Evolutionary conservation across 2,113 vertebrate species (phyloP), one percentile per base, ranked within the genome.

Genomic region (Crotophaga sulcirostris): DNA sequence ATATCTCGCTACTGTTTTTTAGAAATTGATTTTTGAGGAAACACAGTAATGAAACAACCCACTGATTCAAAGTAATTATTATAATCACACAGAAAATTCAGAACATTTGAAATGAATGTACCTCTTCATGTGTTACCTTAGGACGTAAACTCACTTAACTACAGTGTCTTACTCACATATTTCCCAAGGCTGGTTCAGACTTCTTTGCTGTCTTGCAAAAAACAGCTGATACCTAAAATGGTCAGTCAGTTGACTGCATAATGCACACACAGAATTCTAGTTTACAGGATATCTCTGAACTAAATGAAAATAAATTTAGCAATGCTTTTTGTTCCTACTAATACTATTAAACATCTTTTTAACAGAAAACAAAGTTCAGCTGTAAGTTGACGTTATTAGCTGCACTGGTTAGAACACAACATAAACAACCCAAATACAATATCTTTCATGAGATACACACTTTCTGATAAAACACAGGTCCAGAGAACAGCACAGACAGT

Each of bases 81-180:
- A 90, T 52, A 83, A 95, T 73, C 38, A 66, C 11, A 80, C 18
- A 76, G 67, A 83, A 66, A 62, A 83, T 68, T 60, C n/a, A 62
- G 26, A 92, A 76, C 16, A 28, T 26, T 60, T n/a, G 15, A 24
- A 73, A 80, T 55, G 1, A 70, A 74, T 60, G 34, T 54, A 38
- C 3, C 8, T 73, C 47, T 83, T 56, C 7, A 31, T 6, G 2
- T 36, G 33, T 58, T 89, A 33, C 26, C 52, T 91, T 38, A 69
- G 49, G 76, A 82, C 14, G 60, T 42, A 45, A 75, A 72, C 11
- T 81, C 28, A 26, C 21, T 49, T 70, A 70, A 44, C 21, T 34
- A 55, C 45, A 4, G 7, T 86, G 28, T 52, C 68, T 66, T 69
- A 42, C 40, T 68, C n/a, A 16, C 2, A 0, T 36, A 16, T 55